Evolutionary conservation across 1,140 invertebrate species (phyloP).

Genomic region (Telenomus remus): DNA sequence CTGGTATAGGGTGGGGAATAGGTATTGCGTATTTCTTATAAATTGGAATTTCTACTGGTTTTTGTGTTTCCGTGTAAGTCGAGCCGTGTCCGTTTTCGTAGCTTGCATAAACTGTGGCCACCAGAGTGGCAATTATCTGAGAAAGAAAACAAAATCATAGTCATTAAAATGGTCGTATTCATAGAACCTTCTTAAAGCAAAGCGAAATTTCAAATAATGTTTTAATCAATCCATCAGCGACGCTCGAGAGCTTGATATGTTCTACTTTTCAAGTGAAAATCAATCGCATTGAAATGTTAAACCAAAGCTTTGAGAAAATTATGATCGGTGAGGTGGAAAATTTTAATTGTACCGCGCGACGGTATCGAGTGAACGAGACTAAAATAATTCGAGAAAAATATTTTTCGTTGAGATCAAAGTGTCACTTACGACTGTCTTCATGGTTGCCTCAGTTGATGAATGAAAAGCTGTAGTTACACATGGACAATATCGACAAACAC

Average conservation of each 20-base stretch:
- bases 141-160: slow-evolving; percentile 48
- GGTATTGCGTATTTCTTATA: slow-evolving; percentile 85
- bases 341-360: too few relatives aligned
- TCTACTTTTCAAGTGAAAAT: background rate
- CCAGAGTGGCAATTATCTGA: slow-evolving; percentile 63
- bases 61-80: slow-evolving; percentile 73
- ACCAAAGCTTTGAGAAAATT: background rate
- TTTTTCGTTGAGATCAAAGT: too few relatives aligned
- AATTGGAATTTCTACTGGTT: slow-evolving; percentile 82
- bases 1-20: slow-evolving; percentile 84
- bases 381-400: too few relatives aligned
- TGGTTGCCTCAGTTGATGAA: slow-evolving; percentile 41
- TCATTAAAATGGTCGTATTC: too few relatives aligned
- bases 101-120: slow-evolving; percentile 57
- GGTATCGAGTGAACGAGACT: too few relatives aligned
- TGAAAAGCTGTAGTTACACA: slow-evolving; percentile 22
- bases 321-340: background rate
- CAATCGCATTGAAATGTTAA: background rate
- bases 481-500: slow-evolving; percentile 36
- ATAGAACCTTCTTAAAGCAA: slow-evolving; percentile 1
- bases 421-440: slow-evolving; percentile 69
- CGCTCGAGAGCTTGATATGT: background rate
- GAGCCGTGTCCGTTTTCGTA: slow-evolving; percentile 63
- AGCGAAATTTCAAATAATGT: background rate
- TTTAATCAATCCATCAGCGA: background rate